Conservation (phyloP, 2,113 vertebrate species). For the Brienomyrus brachyistius region DNA sequence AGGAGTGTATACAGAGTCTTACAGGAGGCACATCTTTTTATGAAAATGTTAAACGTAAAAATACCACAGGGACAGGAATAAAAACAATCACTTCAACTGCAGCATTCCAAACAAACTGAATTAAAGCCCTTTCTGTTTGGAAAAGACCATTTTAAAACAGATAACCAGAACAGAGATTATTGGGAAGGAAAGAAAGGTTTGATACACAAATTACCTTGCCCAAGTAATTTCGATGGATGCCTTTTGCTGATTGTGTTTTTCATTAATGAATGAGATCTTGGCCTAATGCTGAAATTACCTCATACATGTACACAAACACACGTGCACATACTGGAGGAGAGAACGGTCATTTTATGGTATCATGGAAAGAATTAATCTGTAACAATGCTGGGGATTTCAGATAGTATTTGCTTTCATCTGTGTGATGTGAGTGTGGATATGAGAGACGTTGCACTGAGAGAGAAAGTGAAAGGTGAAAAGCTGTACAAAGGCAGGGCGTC, state of each 20-base stretch:
- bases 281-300: neutral
- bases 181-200: neutral
- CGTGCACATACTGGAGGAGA: neutral
- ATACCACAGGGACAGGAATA: neutral
- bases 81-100: conserved; percentile 1
- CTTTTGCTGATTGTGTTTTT: neutral
- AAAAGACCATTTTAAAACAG: neutral
- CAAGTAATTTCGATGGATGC: neutral
- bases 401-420: conserved; percentile 16
- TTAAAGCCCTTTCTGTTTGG: conserved; percentile 4
- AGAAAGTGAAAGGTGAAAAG: neutral
- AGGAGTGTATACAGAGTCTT: neutral
- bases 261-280: neutral
- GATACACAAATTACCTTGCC: neutral
- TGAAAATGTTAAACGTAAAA: conserved; percentile 16
- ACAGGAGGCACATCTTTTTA: neutral
- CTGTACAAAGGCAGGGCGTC: neutral
- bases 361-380: neutral
- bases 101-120: conserved; percentile 3
- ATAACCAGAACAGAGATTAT: neutral
- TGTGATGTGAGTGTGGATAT: neutral
- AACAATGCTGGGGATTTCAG: neutral
- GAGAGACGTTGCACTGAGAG: neutral
- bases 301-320: neutral
- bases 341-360: neutral